Base-by-base conservation (phyloP, 2,888 invertebrate genomes). In the Marronus borbonicus region DNA sequence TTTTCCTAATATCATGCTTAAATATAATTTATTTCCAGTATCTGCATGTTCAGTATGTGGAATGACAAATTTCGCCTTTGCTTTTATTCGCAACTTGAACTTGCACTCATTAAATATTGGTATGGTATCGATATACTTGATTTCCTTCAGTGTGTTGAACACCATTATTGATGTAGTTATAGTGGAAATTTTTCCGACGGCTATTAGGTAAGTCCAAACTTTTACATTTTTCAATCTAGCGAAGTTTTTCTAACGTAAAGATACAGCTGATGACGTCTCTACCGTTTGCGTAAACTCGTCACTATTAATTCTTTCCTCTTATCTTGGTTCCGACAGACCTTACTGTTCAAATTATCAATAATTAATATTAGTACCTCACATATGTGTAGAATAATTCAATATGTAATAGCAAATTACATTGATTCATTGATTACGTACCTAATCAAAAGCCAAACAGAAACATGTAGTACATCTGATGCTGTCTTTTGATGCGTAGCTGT, bases 101-200 rank as follows among this genome's bases (percentile, higher is more conserved):
- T 17, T 80, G n/a, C 58, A 72, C 28, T 49, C 70, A 3, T 36
- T 72, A 28, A 77, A 77, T 36, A 77, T 79, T 28, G 74, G 55
- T 2, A 49, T 79, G 49, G 74, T 79, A n/a, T 70, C 78, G 28
- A 49, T 77, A 44, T 83, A 82, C 65, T 78, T 84, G 78, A 80
- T 77, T 28, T 78, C 77, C 44, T 84, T 80, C 76, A 81, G 81
- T 31, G 31, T 82, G 31, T 62, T 81, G 60, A 79, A 82, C 39
- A 80, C 82, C 5, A 77, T 80, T 12, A 31, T 83, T 58, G 82
- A 81, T 60, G 65, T 83, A 44, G 79, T 82, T 12, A 70, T 81
- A 20, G 79, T 82, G 10, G 84, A 84, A 79, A 76, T 79, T 14
- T 83, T 83, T 76, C 84, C 84, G 17, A 84, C 84, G 17, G 82